These are phyloP conservation scores for Meda fulgida DNA, from an alignment of 2,797 vertebrate genomes.

Conservation along the genomic window DNA sequence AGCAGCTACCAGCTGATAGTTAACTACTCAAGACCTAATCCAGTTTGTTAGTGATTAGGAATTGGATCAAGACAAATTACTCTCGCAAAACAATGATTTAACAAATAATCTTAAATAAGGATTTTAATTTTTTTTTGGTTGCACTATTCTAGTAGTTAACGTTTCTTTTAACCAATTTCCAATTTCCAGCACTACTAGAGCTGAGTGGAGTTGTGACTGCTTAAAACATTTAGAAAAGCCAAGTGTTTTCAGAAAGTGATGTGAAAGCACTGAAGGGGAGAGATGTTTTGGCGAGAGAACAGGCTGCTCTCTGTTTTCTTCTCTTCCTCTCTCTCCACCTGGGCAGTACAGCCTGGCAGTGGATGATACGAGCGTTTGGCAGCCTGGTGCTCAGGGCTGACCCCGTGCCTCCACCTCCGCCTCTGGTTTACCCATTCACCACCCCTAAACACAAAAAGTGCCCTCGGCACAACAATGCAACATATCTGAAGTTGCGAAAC, in stretches of 20 bases:
- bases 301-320: conserved; percentile 77
- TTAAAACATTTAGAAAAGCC: conserved; percentile 28
- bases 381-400: conserved; percentile 73
- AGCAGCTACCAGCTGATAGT: neutral
- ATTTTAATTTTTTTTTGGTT: neutral
- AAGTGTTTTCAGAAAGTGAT: conserved; percentile 28
- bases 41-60: too few relatives aligned
- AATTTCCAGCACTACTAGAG: neutral
- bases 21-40: neutral
- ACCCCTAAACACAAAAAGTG: neutral
- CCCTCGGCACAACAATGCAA: neutral
- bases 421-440: conserved; percentile 42
- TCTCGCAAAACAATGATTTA: neutral
- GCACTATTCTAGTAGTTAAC: neutral
- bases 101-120: neutral
- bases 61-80: neutral
- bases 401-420: conserved; percentile 68
- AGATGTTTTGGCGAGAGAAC: conserved; percentile 75
- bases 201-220: conserved; percentile 4
- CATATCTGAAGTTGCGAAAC: neutral
- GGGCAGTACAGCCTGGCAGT: conserved; percentile 77
- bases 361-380: conserved; percentile 78
- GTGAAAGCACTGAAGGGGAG: conserved; percentile 59
- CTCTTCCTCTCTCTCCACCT: conserved; percentile 77
- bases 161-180: conserved; percentile 1